Evolutionary conservation across 2,113 vertebrate species (phyloP).

Genomic region (Chionodraco myersi): DNA sequence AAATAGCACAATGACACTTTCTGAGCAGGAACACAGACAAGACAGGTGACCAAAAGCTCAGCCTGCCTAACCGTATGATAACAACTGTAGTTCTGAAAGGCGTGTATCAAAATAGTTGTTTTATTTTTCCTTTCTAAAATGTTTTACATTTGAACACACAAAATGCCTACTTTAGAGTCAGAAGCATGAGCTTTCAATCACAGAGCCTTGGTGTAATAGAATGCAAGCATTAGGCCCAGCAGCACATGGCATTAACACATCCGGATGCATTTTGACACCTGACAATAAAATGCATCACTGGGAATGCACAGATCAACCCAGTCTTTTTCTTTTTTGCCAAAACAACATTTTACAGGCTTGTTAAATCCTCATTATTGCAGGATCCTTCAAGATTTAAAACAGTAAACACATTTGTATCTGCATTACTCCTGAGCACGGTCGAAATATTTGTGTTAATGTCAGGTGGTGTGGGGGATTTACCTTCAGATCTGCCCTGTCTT

Average conservation of each 20-base stretch:
- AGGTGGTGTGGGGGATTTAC: slow-evolving; percentile 15
- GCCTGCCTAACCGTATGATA: neutral
- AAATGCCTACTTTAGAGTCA: slow-evolving; percentile 21
- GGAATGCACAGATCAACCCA: neutral
- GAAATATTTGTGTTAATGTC: slow-evolving; percentile 18
- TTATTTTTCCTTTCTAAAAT: slow-evolving; percentile 40
- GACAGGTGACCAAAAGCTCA: neutral
- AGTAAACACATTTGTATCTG: neutral
- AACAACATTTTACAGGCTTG: neutral
- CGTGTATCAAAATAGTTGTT: slow-evolving; percentile 2
- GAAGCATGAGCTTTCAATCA: slow-evolving; percentile 29
- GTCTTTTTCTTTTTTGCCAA: neutral
- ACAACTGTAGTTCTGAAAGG: neutral
- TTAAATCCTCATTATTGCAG: slow-evolving; percentile 2
- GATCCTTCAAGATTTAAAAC: neutral
- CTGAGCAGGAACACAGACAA: neutral
- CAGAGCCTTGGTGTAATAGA: slow-evolving; percentile 29
- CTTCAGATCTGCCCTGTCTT: slow-evolving; percentile 7
- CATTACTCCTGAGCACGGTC: neutral
- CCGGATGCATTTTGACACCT: slow-evolving; percentile 8
- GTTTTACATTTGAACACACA: slow-evolving; percentile 36
- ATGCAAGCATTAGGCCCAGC: slow-evolving; percentile 12
- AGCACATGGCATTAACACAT: slow-evolving; percentile 45
- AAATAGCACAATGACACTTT: neutral
- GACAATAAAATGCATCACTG: neutral